These are phyloP conservation scores for Antheraea assamensis DNA, from an alignment of 2,888 invertebrate species.

Conservation along the genomic window DNA sequence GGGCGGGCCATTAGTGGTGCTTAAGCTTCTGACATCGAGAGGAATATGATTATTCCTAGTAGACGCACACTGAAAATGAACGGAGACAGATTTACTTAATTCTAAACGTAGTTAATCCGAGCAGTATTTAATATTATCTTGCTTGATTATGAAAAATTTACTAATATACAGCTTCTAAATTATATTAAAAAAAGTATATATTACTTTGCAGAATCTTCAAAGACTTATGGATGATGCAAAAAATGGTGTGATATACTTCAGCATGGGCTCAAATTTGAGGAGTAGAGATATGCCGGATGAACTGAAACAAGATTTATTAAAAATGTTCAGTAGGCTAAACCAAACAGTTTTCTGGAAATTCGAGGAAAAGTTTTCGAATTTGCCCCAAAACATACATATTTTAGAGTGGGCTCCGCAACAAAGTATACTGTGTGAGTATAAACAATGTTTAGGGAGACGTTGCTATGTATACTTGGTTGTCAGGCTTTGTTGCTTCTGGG, in stretches of 20 bases:
- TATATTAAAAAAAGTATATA: not conserved
- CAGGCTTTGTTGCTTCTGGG: no score
- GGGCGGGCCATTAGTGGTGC: no score
- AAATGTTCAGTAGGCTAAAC: constrained; percentile 59
- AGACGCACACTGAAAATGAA: no score
- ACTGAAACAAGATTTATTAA: constrained; percentile 44
- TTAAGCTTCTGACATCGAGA: no score
- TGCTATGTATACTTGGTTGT: no score
- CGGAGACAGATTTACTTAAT: no score
- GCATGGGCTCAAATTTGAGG: constrained; percentile 58
- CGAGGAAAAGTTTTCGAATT: constrained; percentile 51
- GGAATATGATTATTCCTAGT: no score
- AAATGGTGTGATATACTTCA: constrained; percentile 60
- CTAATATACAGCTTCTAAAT: no score
- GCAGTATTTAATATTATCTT: no score
- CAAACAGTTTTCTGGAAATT: constrained; percentile 74
- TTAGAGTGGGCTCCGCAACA: constrained; percentile 66
- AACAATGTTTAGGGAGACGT: no score
- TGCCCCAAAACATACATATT: constrained; percentile 64
- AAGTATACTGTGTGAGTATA: constrained; percentile 52
- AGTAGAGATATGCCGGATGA: constrained; percentile 47
- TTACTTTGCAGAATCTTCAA: constrained; percentile 44
- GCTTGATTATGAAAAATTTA: no score
- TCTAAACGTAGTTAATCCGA: no score
- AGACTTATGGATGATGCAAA: constrained; percentile 49